Base-by-base conservation (phyloP, 2,797 vertebrate species). In the Onychomys arenicola region DNA sequence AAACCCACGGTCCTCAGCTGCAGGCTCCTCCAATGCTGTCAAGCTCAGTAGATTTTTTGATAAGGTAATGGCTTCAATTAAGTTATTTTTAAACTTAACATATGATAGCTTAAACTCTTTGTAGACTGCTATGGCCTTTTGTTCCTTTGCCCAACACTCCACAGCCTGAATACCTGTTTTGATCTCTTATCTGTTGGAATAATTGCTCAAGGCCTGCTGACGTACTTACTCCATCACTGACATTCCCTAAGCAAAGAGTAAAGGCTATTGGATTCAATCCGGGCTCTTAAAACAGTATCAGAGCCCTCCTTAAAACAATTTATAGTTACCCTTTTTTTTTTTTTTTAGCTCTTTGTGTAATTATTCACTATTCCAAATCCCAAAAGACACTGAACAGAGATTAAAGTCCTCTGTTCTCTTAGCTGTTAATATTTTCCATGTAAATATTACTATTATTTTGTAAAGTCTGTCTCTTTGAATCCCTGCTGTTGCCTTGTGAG, bases 11-110 rank as follows among this genome's bases (percentile, higher is more conserved):
- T 99, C 99, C 96, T 98, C 99, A 65, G 99, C 99, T 96, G 99
- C 99, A 93, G 99, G 99, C 61, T 99, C 99, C 29, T 99, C 99
- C 94, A 99, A 99, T 95, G 99, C 99, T 95, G 99, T 99, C 97
- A 99, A 99, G 98, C 98, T 99, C 32, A 99, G 99, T 98, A 98
- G 99, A 93, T 99, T 99, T 98, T 99, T 99, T 98, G 99, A 99
- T 99, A 99, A 99, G 99, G 99, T 99, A 98, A 98, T 97, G 55
- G 43, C 80, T 94, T 96, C 90, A 97, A 89, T 97, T 97, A 96
- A 92, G 92, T 95, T 96, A 96, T 95, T 96, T 97, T 98, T 94
- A 97, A 96, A 94, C 82, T 85, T 95, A 91, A 96, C 92, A 59
- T 95, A 92, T 88, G 65, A 95, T 67, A 91, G 34, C 73, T 97